Percentiles rank a stretch among this genome's conserved stretches.
Conservation (phyloP, 2,888 invertebrate species). For the Phyllotreta cruciferae region DNA sequence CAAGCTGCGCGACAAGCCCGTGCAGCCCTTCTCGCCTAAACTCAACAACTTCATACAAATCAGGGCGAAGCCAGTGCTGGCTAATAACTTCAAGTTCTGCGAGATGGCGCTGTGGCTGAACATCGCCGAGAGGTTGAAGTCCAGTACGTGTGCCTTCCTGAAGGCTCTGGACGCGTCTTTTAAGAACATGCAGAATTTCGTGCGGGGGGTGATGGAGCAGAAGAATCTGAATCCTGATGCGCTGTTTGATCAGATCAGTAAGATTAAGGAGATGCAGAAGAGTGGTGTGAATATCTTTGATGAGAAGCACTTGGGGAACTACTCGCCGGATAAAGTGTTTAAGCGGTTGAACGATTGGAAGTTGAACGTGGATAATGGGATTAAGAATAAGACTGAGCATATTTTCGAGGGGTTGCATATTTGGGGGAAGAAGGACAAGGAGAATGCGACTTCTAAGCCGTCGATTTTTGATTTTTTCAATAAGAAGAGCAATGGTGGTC, state of each 20-base stretch:
- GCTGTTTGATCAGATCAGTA: conserved; percentile 1
- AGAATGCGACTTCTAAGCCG: too few relatives aligned
- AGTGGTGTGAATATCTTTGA: conserved; percentile 20
- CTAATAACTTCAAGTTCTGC: conserved; percentile 66
- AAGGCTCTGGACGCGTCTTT: conserved; percentile 47
- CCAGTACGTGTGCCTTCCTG: conserved; percentile 62
- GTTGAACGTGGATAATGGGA: conserved; percentile 4
- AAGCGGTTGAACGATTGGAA: conserved; percentile 14
- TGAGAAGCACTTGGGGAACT: conserved; percentile 14
- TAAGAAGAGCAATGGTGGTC: too few relatives aligned
- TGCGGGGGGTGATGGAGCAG: conserved; percentile 24
- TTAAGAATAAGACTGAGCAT: conserved; percentile 7
- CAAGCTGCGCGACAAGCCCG: conserved; percentile 54
- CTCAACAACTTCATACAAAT: conserved; percentile 66
- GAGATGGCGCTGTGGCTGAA: conserved; percentile 76
- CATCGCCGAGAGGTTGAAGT: conserved; percentile 65
- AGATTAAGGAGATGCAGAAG: conserved; percentile 7
- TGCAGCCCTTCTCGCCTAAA: conserved; percentile 57
- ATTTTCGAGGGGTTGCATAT: background rate
- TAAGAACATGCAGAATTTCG: conserved; percentile 36
- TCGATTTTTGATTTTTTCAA: too few relatives aligned
- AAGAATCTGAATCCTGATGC: conserved; percentile 15
- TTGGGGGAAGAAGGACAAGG: background rate
- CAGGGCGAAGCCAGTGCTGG: conserved; percentile 59
- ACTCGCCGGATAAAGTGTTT: conserved; percentile 26